Conservation (phyloP, 2,797 vertebrate genomes). For the Cyprinodon diabolis region DNA sequence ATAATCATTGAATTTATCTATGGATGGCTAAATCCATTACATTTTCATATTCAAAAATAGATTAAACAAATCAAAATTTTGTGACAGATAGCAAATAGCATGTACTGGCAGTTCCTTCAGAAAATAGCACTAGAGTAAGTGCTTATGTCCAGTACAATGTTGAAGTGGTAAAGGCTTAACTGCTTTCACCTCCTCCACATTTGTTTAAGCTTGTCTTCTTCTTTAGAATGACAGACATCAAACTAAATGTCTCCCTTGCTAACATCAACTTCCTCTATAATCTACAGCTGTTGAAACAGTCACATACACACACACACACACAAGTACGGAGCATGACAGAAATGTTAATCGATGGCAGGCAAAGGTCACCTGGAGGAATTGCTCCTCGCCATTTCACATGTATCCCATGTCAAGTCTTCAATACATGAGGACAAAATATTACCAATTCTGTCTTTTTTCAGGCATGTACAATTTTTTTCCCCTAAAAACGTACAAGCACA, state of each 20-base stretch:
- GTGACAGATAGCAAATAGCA: neutral
- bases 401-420: slow-evolving; percentile 45
- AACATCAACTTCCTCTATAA: slow-evolving; percentile 38
- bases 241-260: slow-evolving; percentile 38
- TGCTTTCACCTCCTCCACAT: slow-evolving; percentile 53
- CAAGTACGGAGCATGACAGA: slow-evolving; percentile 29
- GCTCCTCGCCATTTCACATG: slow-evolving; percentile 36
- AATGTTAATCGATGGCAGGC: slow-evolving; percentile 65
- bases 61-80: neutral
- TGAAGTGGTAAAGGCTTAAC: slow-evolving; percentile 36
- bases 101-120: too few species aligned
- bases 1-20: too few species aligned
- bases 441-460: slow-evolving; percentile 2
- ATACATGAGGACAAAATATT: slow-evolving; percentile 7
- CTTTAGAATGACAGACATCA: slow-evolving; percentile 47
- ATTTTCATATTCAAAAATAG: neutral
- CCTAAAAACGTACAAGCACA: slow-evolving; percentile 27
- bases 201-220: slow-evolving; percentile 49
- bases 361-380: slow-evolving; percentile 30
- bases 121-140: neutral
- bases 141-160: slow-evolving; percentile 14
- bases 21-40: neutral
- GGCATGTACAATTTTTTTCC: neutral
- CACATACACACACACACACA: slow-evolving; percentile 17
- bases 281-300: slow-evolving; percentile 19